phyloP scores from a whole-genome alignment of 2,797 vertebrate species.

The Gymnothorax reevesii region DNA sequence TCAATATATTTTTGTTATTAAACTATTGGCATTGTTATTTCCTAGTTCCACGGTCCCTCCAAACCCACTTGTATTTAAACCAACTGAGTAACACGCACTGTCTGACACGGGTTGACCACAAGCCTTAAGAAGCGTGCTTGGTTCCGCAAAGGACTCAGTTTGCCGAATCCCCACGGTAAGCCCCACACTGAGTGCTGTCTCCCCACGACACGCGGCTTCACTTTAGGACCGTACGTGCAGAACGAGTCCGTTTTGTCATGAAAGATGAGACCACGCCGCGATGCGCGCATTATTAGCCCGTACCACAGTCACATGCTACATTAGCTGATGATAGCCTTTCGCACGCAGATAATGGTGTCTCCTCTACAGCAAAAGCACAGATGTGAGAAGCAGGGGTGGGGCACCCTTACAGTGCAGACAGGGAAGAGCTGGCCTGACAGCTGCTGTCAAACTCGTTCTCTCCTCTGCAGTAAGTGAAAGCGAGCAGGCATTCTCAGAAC shows the following conservation, averaged over 20 bases:
- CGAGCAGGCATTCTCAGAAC: neutral
- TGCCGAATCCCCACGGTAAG: neutral
- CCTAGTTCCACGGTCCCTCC: constrained; percentile 77
- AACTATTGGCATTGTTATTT: constrained; percentile 81
- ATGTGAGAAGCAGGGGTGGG: neutral
- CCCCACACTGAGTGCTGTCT: neutral
- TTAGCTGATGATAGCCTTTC: constrained; percentile 8
- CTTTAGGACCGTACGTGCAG: neutral
- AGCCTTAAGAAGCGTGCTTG: constrained; percentile 61
- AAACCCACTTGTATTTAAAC: constrained; percentile 68
- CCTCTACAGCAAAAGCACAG: neutral
- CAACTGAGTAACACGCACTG: neutral
- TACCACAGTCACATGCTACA: neutral
- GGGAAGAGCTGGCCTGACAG: neutral
- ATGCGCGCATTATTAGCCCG: neutral
- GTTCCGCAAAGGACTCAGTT: neutral
- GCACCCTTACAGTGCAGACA: neutral
- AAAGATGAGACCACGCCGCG: neutral
- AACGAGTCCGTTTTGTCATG: neutral
- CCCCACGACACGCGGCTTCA: neutral
- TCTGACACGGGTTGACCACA: constrained; percentile 55
- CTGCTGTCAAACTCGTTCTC: constrained; percentile 13
- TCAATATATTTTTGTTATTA: constrained; percentile 76
- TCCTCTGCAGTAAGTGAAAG: constrained; percentile 14
- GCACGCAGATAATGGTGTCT: neutral